phyloP scores from a whole-genome alignment of 2,113 vertebrate genomes.

The Oreocharis arfaki region DNA sequence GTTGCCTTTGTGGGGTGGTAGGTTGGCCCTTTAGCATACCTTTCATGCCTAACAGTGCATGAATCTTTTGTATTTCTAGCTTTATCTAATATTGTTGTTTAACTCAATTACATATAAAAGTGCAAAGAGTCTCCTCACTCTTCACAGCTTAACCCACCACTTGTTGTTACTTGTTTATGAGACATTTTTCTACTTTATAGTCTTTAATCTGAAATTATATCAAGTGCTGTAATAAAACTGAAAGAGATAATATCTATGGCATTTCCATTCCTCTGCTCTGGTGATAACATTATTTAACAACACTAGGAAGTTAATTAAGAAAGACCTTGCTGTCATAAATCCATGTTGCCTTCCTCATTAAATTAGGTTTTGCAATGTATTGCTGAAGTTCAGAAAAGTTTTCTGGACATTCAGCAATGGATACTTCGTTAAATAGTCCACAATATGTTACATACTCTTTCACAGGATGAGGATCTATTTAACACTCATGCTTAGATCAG shows the following conservation, averaged over 20 bases:
- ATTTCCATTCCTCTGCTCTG: conserved; percentile 58
- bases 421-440: not conserved
- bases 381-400: conserved; percentile 36
- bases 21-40: conserved; percentile 30
- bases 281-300: conserved; percentile 69
- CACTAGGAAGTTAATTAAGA: conserved; percentile 68
- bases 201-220: conserved; percentile 67
- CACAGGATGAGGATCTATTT: not conserved
- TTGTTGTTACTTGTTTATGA: conserved; percentile 60
- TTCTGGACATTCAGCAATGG: not conserved
- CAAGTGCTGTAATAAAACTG: conserved; percentile 58
- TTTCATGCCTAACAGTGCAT: conserved; percentile 56
- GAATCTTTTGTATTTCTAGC: conserved; percentile 56
- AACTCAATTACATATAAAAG: conserved; percentile 23
- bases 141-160: not conserved
- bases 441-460: not conserved
- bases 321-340: conserved; percentile 68
- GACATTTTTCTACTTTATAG: conserved; percentile 63
- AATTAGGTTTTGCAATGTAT: conserved; percentile 9
- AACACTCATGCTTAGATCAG: not conserved
- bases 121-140: not conserved
- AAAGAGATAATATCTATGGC: conserved; percentile 65
- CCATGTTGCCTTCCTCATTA: conserved; percentile 49
- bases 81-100: conserved; percentile 55
- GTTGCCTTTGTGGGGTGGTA: conserved; percentile 16